Base-by-base conservation (phyloP, 2,888 invertebrate genomes). In the Spodoptera littoralis region DNA sequence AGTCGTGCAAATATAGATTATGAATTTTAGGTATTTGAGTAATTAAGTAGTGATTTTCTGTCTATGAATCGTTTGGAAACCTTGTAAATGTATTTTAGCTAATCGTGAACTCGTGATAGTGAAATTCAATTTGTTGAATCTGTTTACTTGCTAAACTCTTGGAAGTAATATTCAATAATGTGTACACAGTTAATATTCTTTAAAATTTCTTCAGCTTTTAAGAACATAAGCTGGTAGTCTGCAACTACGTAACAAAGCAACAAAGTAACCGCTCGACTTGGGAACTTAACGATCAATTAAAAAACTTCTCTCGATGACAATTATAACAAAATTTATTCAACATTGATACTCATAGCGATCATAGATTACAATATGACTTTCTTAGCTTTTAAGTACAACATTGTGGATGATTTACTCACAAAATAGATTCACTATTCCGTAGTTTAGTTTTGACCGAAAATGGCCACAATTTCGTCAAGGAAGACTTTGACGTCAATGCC, bases 371-470 rank as follows among this genome's bases (percentile, higher is more conserved):
- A 27, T 52, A 50, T 50, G 18, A 70, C 4, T 43, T 45, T 18
- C 9, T 8, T 4, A 43, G 12, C 44, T 55, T 42, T 11, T 43
- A 24, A 48, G 1, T 13, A n/a, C 5, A 41, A 36, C 22, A n/a
- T 41, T 36, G 13, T 41, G 11, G 27, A 58, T 1, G 11, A 44
- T 30, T 45, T 12, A 13, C 1, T 18, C 8, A 47, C 3, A 11
- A 60, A 43, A 51, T 41, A 45, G 12, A 48, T 51, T 24, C n/a
- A n/a, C 49, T 56, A 53, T 59, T 49, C n/a, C 24, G 11, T 1
- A 42, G 1, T 36, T 81, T 79, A 81, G 60, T 85, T 85, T 65
- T 90, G 90, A 18, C 92, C 92, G 53, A 92, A 91, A 22, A 91
- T 54, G 24, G 91, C 92, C 3, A 83, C 11, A 4, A 92, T 41